Base-by-base conservation (phyloP, 2,797 vertebrate genomes). In the Dryobates pubescens region DNA sequence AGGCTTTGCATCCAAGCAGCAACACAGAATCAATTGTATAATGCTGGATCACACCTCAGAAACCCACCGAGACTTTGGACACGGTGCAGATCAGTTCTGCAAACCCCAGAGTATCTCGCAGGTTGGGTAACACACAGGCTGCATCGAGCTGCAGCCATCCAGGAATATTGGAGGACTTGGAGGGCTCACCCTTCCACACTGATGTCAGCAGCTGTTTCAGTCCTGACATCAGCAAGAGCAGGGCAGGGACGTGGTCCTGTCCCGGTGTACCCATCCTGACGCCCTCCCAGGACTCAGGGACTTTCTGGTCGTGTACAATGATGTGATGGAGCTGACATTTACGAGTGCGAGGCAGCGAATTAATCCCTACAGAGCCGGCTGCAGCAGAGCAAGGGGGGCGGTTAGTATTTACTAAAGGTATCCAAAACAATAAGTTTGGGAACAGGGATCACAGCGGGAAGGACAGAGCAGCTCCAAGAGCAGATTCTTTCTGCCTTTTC, bases 281-380 rank as follows among this genome's bases (percentile, higher is more conserved):
- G 13, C 49, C 68, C 54, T 53, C 7, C 58, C 49, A 59, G 38
- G 43, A 65, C 32, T 79, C 36, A 2, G 56, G 77, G 43, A 14
- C 7, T 54, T 70, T 70, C 9, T 3, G 26, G 41, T 6, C 16
- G 3, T 2, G 13, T 5, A 43, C 71, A 85, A 64, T 2, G n/a
- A 9, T 7, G 51, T 1, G 45, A 10, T 0, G 2, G 67, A 82
- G 79, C 5, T 2, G 7, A 14, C 14, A 19, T 3, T 3, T 22
- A 41, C 14, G 56, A 11, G 32, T 2, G 34, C 0, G 14, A 34
- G 62, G 68, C 45, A 38, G 43, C 0, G 0, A 36, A 7, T 0
- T 3, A 29, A 38, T 1, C 47, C 58, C 32, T 1, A 0, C 0
- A 2, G 27, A 17, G 18, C 4, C 6, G 4, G 32, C 34, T 10